These are phyloP conservation scores for Eledone cirrhosa DNA, from an alignment of 2,888 invertebrate genomes.

Conservation along the genomic window DNA sequence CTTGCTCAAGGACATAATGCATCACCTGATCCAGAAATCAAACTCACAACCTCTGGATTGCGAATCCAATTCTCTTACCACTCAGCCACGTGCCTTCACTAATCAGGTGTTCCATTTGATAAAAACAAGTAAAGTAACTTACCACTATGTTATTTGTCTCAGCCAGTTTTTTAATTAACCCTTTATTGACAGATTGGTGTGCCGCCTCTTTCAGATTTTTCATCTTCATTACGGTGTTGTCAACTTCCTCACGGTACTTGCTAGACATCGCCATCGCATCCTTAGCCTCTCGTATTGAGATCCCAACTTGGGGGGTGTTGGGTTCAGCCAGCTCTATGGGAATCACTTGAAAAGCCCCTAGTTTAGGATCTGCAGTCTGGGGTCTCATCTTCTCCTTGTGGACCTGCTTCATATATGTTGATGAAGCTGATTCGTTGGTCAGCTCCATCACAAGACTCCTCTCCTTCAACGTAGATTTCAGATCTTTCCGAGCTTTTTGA, in stretches of 20 bases:
- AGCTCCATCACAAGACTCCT: conserved; percentile 64
- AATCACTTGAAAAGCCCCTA: conserved; percentile 12
- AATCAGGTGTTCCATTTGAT: too few relatives aligned
- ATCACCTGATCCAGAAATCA: too few relatives aligned
- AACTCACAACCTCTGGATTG: too few relatives aligned
- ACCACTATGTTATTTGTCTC: conserved; percentile 65
- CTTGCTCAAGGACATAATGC: too few relatives aligned
- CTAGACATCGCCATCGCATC: conserved; percentile 40
- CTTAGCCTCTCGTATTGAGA: conserved; percentile 24
- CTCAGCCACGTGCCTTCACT: too few relatives aligned
- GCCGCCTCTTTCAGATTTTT: conserved; percentile 60
- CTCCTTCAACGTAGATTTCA: conserved; percentile 61
- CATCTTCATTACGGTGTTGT: conserved; percentile 53
- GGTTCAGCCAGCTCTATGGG: conserved; percentile 41
- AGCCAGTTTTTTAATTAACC: conserved; percentile 62
- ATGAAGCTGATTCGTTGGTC: conserved; percentile 50
- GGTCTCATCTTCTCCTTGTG: conserved; percentile 34
- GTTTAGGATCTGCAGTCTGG: conserved; percentile 28
- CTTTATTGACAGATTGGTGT: conserved; percentile 64
- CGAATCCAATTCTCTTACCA: too few relatives aligned
- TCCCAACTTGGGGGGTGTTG: conserved; percentile 43
- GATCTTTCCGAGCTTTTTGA: conserved; percentile 58
- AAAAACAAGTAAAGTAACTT: too few relatives aligned
- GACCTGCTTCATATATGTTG: conserved; percentile 52
- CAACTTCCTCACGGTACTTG: conserved; percentile 56